Conservation (phyloP, 1,140 invertebrate genomes). For the Dufourea novaeangliae region DNA sequence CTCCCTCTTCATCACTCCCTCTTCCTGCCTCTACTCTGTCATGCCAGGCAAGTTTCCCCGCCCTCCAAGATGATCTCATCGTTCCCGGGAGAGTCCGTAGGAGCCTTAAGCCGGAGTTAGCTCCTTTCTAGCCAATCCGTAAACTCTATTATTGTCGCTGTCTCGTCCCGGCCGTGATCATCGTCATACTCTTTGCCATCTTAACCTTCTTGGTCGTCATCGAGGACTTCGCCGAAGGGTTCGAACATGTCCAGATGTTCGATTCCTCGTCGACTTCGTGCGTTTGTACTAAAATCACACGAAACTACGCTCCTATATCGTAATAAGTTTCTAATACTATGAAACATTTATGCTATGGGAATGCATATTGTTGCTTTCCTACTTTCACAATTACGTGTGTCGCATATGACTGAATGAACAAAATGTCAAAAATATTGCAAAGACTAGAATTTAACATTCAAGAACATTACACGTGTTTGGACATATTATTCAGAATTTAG, state of each 20-base stretch:
- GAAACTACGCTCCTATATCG: not conserved
- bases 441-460: no score
- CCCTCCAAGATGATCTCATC: slow-evolving; percentile 45
- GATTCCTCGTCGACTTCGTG: slow-evolving; percentile 34
- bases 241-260: slow-evolving; percentile 3
- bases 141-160: slow-evolving; percentile 54
- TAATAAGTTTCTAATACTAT: no score
- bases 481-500: slow-evolving; percentile 24
- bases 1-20: not conserved
- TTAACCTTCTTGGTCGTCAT: not conserved
- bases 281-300: slow-evolving; percentile 44
- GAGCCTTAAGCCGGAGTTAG: slow-evolving; percentile 47
- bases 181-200: slow-evolving; percentile 29
- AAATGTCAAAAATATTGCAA: no score
- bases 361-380: no score
- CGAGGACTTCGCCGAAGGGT: slow-evolving; percentile 19
- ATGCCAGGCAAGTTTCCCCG: slow-evolving; percentile 27
- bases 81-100: slow-evolving; percentile 43
- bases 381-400: no score
- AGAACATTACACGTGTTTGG: not conserved
- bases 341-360: no score
- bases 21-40: slow-evolving; percentile 23
- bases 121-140: slow-evolving; percentile 45
- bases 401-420: no score
- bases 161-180: slow-evolving; percentile 45